Base-by-base conservation (phyloP, 2,888 invertebrate species). In the Drosophila nr. perissopoda region DNA sequence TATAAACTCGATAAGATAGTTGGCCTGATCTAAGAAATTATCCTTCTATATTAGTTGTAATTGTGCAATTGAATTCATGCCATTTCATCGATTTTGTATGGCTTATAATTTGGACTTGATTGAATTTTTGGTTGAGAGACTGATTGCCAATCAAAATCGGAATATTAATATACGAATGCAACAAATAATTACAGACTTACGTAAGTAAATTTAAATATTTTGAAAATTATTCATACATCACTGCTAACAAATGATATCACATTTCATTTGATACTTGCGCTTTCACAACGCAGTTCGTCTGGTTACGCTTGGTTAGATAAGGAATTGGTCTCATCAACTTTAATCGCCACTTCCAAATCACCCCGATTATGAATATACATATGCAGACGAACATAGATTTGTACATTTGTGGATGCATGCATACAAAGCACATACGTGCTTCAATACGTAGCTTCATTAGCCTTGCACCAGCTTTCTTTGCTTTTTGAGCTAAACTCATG, bases 381-480 rank as follows among this genome's bases (percentile, higher is more conserved):
- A 33, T 34, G 36, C 49, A 27, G 63, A 21, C 64, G 31, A 40
- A 53, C 53, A 29, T 45, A 29, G 33, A 34, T 49, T 34, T 25
- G 59, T 34, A 49, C 34, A 34, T 58, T 36, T 42, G 52, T 38
- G 8, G 13, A 29, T 38, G 18, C 8, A 29, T 38, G 18, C 8
- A 34, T 34, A 25, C 34, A 1, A 33, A 11, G 33, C 49, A 27
- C 45, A 45, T 51, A 51, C 52, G 36, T 34, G 16, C 34, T 51
- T 54, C n/a, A 48, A 60, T 49, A 65, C 42, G 48, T 70, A 52
- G 75, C 73, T 78, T 75, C 68, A 78, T 78, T 77, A 71, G 63
- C 42, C 69, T 76, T 62, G 60, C 70, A 70, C 45, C 60, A 63
- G 72, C 68, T 74, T 74, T 74, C 74, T 73, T 68, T 66, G 33